Evolutionary conservation across 2,888 invertebrate genomes (phyloP).

Genomic region (Sinodicranocentrus sp.): DNA sequence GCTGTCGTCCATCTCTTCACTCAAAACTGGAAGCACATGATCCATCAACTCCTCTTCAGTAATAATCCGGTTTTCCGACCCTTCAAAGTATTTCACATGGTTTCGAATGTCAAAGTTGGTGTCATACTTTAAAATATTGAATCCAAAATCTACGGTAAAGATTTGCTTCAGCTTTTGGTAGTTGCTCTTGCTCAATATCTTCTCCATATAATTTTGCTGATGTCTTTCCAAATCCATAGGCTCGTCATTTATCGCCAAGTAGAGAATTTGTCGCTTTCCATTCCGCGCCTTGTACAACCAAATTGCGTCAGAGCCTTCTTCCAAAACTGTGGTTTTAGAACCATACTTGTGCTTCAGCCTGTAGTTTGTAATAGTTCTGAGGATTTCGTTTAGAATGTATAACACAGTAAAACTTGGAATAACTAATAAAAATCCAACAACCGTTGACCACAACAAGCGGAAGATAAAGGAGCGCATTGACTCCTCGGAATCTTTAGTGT

Average conservation of each 20-base stretch:
- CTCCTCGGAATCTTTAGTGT: conserved; percentile 41
- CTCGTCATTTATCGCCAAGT: conserved; percentile 64
- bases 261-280: conserved; percentile 58
- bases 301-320: conserved; percentile 44
- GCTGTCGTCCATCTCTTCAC: conserved; percentile 69
- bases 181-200: conserved; percentile 52
- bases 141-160: conserved; percentile 62
- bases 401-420: conserved; percentile 27
- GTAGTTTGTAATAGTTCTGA: conserved; percentile 28
- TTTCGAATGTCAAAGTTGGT: conserved; percentile 69
- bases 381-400: conserved; percentile 41
- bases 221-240: conserved; percentile 64
- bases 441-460: conserved; percentile 32
- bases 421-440: conserved; percentile 30
- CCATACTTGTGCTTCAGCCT: conserved; percentile 43
- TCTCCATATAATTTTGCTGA: conserved; percentile 57
- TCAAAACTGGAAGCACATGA: conserved; percentile 58
- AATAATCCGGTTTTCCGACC: conserved; percentile 55
- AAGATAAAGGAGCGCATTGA: conserved; percentile 32
- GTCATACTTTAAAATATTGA: conserved; percentile 69
- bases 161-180: conserved; percentile 72
- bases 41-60: conserved; percentile 69
- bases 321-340: conserved; percentile 33
- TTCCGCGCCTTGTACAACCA: conserved; percentile 55
- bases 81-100: conserved; percentile 67